Evolutionary conservation across 1,140 invertebrate genomes (phyloP).

Genomic region (Leptopilina boulardi): DNA sequence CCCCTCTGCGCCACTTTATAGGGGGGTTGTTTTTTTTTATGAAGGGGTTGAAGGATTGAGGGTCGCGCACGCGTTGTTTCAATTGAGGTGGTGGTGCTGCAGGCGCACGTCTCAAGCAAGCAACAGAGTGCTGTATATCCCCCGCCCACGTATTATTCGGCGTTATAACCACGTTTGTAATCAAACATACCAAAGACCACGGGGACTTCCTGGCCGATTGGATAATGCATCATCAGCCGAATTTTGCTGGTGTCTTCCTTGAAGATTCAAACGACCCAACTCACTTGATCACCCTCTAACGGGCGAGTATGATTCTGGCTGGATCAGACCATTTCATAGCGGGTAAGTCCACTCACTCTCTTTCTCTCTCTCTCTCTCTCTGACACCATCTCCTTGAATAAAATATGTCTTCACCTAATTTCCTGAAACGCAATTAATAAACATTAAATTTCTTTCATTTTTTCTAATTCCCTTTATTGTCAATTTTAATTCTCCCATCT

Average conservation of each 20-base stretch:
- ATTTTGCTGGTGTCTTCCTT: conserved; percentile 51
- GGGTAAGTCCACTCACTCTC: conserved; percentile 74
- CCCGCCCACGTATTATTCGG: conserved; percentile 73
- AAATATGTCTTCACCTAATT: conserved; percentile 11
- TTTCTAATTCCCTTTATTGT: background rate
- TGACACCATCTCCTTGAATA: conserved; percentile 31
- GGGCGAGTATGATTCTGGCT: conserved; percentile 74
- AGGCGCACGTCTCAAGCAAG: conserved; percentile 67
- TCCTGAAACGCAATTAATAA: conserved; percentile 18
- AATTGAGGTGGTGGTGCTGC: conserved; percentile 60
- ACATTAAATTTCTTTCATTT: background rate
- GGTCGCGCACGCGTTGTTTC: conserved; percentile 54
- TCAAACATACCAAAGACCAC: conserved; percentile 61
- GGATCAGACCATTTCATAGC: conserved; percentile 75
- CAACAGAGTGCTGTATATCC: conserved; percentile 74
- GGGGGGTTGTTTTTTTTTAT: background rate
- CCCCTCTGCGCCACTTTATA: background rate
- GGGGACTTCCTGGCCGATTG: conserved; percentile 46
- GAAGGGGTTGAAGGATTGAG: background rate
- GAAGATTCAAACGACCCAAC: conserved; percentile 51
- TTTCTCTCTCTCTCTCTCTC: too few relatives aligned
- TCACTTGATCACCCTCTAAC: conserved; percentile 56
- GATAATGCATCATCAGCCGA: conserved; percentile 64
- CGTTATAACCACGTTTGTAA: conserved; percentile 70
- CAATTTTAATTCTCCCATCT: background rate